Evolutionary conservation across 1,140 invertebrate species (phyloP).

Genomic region (Protaetia brevitarsis): DNA sequence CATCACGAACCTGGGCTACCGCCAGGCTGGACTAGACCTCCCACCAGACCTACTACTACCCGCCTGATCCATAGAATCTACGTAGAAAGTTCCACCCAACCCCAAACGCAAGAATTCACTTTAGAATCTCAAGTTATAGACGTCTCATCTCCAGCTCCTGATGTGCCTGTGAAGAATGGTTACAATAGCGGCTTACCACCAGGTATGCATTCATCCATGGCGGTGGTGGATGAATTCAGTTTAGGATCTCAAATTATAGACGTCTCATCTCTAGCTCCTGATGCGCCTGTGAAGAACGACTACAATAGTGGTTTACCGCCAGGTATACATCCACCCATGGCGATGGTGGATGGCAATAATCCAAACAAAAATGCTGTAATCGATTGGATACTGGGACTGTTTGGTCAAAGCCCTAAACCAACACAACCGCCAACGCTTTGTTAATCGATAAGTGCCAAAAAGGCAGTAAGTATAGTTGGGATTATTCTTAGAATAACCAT

Average conservation of each 20-base stretch:
- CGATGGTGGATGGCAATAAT: no score
- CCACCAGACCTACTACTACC: slow-evolving; percentile 8
- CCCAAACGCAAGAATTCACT: slow-evolving; percentile 1
- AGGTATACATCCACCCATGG: no score
- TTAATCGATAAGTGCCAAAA: slow-evolving; percentile 30
- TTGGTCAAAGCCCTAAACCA: slow-evolving; percentile 31
- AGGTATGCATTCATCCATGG: not conserved
- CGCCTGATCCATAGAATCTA: no score
- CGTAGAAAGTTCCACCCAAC: not conserved
- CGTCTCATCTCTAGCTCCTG: no score
- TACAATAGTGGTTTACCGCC: no score
- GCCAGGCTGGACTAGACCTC: slow-evolving; percentile 22
- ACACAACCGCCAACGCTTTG: slow-evolving; percentile 12
- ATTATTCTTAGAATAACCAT: not conserved
- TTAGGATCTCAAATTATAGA: no score
- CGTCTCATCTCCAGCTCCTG: slow-evolving; percentile 18
- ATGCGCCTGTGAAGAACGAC: no score
- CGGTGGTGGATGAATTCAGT: not conserved
- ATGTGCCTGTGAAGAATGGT: not conserved
- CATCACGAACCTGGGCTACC: slow-evolving; percentile 33
- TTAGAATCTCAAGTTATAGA: slow-evolving; percentile 4
- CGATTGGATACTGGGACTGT: slow-evolving; percentile 41
- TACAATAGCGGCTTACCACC: slow-evolving; percentile 4
- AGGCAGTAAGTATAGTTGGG: slow-evolving; percentile 41
- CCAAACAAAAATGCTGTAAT: slow-evolving; percentile 28